Conservation (phyloP, 2,113 vertebrate species). For the Campylorhamphus procurvoides region DNA sequence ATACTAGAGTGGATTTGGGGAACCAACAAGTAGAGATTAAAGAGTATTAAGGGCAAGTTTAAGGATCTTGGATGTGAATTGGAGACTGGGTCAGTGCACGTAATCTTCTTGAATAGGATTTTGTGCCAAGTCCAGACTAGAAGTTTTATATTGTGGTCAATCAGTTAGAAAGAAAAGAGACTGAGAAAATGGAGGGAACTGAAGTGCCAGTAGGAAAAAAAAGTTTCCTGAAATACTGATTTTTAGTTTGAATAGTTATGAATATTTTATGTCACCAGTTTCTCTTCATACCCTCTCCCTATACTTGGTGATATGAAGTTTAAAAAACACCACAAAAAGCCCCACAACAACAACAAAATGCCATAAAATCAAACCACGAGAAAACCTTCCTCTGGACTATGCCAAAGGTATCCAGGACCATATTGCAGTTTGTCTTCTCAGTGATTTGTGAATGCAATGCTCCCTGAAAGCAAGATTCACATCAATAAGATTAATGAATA, state of each 20-base stretch:
- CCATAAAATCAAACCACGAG: background rate
- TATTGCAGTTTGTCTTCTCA: background rate
- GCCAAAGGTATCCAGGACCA: background rate
- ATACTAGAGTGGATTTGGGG: background rate
- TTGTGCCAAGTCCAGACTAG: background rate
- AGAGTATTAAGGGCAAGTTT: constrained; percentile 58
- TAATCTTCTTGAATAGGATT: constrained; percentile 48
- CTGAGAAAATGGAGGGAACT: background rate
- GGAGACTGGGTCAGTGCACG: constrained; percentile 9
- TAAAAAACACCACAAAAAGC: background rate
- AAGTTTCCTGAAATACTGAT: background rate
- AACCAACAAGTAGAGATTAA: constrained; percentile 43
- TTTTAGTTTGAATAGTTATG: background rate
- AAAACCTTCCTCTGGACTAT: background rate
- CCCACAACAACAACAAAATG: background rate
- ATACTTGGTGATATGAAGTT: background rate
- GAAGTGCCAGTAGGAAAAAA: background rate
- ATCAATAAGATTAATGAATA: background rate
- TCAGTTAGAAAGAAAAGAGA: background rate
- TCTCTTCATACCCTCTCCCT: background rate
- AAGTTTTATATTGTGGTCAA: background rate
- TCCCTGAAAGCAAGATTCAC: background rate
- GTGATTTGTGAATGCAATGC: background rate
- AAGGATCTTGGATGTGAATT: constrained; percentile 10
- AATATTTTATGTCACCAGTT: background rate